Base-by-base conservation (phyloP, 2,113 vertebrate genomes). In the Nycticorax nycticorax region DNA sequence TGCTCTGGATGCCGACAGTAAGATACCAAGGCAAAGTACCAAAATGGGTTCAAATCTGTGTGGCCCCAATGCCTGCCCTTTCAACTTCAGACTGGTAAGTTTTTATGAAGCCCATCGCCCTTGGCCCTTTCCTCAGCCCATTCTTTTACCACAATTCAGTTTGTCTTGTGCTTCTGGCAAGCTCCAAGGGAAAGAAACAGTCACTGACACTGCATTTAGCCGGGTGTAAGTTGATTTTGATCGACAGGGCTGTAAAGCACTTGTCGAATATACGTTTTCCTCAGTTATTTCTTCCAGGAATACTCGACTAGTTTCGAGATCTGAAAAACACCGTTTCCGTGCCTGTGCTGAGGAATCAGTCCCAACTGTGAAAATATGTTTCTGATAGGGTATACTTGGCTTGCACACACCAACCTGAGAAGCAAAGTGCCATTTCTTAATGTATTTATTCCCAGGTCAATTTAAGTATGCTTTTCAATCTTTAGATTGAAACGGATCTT, bases 261-360 rank as follows among this genome's bases (percentile, higher is more conserved):
- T 92, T 89, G 52, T 75, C 5, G 4, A 85, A 82, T 76, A 62
- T 15, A 73, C 27, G 30, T 88, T 89, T 82, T 87, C 39, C 39
- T 60, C 64, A 16, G 30, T 92, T 89, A 56, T 72, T 91, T 89
- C 62, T 93, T 91, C 77, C 87, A 93, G 66, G 77, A 91, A 82
- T 66, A 66, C 14, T 81, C 43, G 87, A 43, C 84, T 77, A 71
- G 28, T 59, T 91, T 48, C 64, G 76, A 78, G 47, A 75, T 52
- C 24, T 89, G 43, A 94, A 78, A 87, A 78, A 7, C 43, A 71
- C 13, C 19, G 27, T 85, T 91, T 91, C 66, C 57, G 39, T 12
- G 41, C 69, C 69, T 73, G 45, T 87, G n/a, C 69, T 87, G 57
- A 89, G 39, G 56, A 82, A 92, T 69, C 20, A 57, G 17, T 75